These are phyloP conservation scores for Bubo blakistoni DNA, from an alignment of 2,113 vertebrate genomes.

Conservation along the genomic window DNA sequence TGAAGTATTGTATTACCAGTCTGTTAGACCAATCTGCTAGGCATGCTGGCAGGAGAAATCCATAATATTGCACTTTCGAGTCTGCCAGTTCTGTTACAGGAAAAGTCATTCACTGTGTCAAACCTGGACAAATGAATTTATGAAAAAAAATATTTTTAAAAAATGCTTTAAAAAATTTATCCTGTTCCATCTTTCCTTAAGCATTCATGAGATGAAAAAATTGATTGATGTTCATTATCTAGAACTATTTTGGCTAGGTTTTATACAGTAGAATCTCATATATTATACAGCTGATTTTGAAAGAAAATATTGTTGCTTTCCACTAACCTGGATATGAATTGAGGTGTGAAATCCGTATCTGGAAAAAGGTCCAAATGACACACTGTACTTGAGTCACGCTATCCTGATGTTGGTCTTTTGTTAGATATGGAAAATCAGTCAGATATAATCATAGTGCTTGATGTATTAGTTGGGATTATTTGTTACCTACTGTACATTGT, in stretches of 20 bases:
- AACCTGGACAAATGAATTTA: not conserved
- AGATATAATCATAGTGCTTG: not conserved
- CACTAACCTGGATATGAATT: not conserved
- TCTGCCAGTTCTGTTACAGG: not conserved
- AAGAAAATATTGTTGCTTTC: not conserved
- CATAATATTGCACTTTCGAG: not conserved
- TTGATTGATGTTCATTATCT: not conserved
- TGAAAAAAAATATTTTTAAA: not conserved
- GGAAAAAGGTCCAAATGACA: not conserved
- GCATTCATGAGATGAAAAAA: not conserved
- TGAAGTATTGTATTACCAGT: not conserved
- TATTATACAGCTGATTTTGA: not conserved
- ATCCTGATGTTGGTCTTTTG: not conserved
- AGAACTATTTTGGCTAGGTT: not conserved
- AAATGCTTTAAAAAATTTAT: not conserved
- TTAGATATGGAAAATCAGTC: not conserved
- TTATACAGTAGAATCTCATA: not conserved
- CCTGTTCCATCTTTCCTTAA: not conserved
- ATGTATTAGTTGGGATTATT: not conserved
- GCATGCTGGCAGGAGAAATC: not conserved
- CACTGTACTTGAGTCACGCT: not conserved
- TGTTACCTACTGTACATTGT: fast-evolving
- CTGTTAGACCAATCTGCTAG: not conserved
- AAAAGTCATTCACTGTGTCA: not conserved
- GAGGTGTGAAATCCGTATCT: not conserved